Percentiles rank a stretch among this genome's conserved stretches.
Evolutionary conservation across 2,888 invertebrate genomes (phyloP).

Genomic region (Cryptocephalus moraei): DNA sequence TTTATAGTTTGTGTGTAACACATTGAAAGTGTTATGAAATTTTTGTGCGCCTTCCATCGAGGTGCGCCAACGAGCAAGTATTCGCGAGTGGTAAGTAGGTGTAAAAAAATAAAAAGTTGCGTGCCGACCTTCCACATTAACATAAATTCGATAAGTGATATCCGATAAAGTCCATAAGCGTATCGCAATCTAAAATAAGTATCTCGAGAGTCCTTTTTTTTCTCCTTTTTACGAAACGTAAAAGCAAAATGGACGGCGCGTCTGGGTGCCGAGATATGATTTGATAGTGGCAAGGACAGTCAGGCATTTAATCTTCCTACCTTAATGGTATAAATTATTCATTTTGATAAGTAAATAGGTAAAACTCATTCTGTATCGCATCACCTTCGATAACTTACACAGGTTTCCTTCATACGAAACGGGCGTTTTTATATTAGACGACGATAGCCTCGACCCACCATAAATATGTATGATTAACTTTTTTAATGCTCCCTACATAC

Average conservation of each 20-base stretch:
- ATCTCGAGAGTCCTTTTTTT: slow-evolving; percentile 15
- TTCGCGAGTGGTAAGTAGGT: slow-evolving; percentile 15
- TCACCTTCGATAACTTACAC: slow-evolving; percentile 3
- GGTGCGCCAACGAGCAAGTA: background rate
- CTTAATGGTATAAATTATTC: slow-evolving; percentile 38
- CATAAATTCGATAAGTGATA: slow-evolving; percentile 34
- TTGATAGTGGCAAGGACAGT: slow-evolving; percentile 35
- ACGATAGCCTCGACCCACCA: too few relatives aligned
- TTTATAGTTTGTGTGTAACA: too few relatives aligned
- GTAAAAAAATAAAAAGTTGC: slow-evolving; percentile 29
- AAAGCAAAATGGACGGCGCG: slow-evolving; percentile 29
- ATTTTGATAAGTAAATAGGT: slow-evolving; percentile 35
- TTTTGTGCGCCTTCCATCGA: too few relatives aligned
- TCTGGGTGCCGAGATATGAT: slow-evolving; percentile 32
- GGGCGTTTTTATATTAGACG: too few relatives aligned
- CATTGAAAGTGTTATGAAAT: too few relatives aligned
- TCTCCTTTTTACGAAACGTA: slow-evolving; percentile 15
- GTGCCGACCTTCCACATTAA: slow-evolving; percentile 26
- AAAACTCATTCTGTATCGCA: slow-evolving; percentile 35
- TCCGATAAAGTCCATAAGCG: slow-evolving; percentile 28
- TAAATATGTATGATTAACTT: too few relatives aligned
- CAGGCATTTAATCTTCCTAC: slow-evolving; percentile 35
- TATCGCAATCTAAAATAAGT: slow-evolving; percentile 33
- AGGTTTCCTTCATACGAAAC: background rate
- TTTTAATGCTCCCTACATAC: too few relatives aligned